Base-by-base conservation (phyloP, 2,113 vertebrate genomes). In the Solenodon paradoxus region DNA sequence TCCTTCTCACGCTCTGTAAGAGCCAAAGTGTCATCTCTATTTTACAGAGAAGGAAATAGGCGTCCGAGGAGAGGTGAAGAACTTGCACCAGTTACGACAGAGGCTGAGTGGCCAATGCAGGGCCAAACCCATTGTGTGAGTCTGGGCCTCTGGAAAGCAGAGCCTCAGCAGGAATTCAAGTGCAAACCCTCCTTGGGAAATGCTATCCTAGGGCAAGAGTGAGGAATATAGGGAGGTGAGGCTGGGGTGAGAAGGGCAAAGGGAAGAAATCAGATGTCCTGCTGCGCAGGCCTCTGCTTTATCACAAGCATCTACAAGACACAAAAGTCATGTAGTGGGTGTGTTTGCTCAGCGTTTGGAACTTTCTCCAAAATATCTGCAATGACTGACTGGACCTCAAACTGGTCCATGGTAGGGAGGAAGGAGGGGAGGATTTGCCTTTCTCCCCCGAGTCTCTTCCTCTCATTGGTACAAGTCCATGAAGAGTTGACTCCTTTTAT, bases 231-330 rank as follows among this genome's bases (percentile, higher is more conserved):
- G 47, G 45, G 35, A 75, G 35, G 9, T 8, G 16, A 45, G 15
- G n/a, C 24, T 3, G 5, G 6, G 68, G 20, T 30, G n/a, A 8
- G 13, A 49, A 64, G 66, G 19, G 32, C 4, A 55, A 5, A 61
- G 30, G 49, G 22, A 28, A 1, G 5, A 19, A 7, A 8, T 1
- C 11, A 38, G 30, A 12, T 0, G 8, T 22, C 42, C 47, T 5
- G 0, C 13, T 1, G 3, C 6, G 35, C 24, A 8, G 49, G 28
- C 49, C 45, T 12, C 32, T 13, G 47, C 16, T 24, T 30, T 1
- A 10, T 47, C n/a, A 69, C 68, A 15, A 24, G 20, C n/a, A 20
- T 35, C 32, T 3, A 0, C 0, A 11, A 35, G 53, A 35, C 28
- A 4, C 1, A 42, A 38, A 53, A 22, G 24, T 38, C 32, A 19